Evolutionary conservation across 2,888 invertebrate genomes (phyloP).

Genomic region (Physocephala rufipes): DNA sequence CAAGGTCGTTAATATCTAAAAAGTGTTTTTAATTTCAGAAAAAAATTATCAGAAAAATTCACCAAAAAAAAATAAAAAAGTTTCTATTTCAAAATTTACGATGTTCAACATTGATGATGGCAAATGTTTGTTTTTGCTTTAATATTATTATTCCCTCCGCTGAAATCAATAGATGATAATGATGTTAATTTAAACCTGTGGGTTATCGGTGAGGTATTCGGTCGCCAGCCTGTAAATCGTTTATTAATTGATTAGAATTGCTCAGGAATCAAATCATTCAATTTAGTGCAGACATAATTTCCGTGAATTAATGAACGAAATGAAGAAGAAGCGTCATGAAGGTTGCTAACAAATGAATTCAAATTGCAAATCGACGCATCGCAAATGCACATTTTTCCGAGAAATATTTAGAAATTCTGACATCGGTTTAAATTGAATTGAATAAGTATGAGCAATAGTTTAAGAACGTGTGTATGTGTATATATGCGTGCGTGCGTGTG

Average conservation of each 20-base stretch:
- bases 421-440: slow-evolving; percentile 9
- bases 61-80: too few relatives aligned
- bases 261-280: slow-evolving; percentile 4
- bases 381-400: neutral
- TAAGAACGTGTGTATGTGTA: neutral
- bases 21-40: too few relatives aligned
- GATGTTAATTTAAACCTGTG: too few relatives aligned
- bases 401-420: slow-evolving; percentile 5
- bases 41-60: too few relatives aligned
- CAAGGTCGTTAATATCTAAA: too few relatives aligned
- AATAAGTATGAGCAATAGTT: neutral
- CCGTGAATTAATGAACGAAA: slow-evolving; percentile 43
- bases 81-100: too few relatives aligned
- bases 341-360: too few relatives aligned
- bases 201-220: slow-evolving; percentile 1
- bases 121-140: too few relatives aligned
- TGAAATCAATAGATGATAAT: too few relatives aligned
- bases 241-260: slow-evolving; percentile 8
- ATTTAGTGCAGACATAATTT: slow-evolving; percentile 52
- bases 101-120: too few relatives aligned
- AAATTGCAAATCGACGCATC: neutral
- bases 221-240: neutral
- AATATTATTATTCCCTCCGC: too few relatives aligned
- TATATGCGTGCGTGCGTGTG: neutral
- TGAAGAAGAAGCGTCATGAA: neutral